Conservation (phyloP, 2,888 invertebrate species). For the Drosophila crucigera region DNA sequence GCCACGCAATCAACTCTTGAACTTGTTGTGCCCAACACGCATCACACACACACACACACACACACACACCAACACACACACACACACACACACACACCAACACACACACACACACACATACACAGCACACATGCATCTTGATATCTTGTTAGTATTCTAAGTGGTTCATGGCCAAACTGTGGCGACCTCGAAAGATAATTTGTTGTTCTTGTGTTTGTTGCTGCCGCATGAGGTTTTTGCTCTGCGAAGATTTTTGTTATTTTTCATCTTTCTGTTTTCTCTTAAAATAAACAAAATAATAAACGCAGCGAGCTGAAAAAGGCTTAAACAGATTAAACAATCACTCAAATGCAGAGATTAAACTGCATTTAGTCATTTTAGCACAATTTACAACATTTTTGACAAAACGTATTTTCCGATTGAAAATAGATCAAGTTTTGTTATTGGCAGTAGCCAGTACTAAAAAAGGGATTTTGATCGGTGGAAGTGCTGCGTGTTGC, state of each 20-base stretch:
- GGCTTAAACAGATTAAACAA: background rate
- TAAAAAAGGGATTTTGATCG: background rate
- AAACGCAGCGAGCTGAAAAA: constrained; percentile 6
- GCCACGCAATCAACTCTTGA: constrained; percentile 16
- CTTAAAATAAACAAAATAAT: constrained; percentile 32
- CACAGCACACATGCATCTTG: background rate
- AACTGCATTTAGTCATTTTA: background rate
- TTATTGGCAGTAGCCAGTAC: background rate
- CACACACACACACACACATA: background rate
- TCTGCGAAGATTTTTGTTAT: constrained; percentile 31
- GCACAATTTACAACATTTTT: background rate
- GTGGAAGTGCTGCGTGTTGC: constrained; percentile 39
- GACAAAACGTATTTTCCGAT: background rate
- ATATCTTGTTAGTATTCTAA: constrained; percentile 16
- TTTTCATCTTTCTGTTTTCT: background rate
- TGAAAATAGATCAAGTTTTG: background rate
- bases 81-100: background rate
- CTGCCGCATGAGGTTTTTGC: constrained; percentile 35
- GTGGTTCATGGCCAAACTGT: constrained; percentile 65
- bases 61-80: background rate
- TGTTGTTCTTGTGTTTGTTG: constrained; percentile 24
- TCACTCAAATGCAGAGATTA: background rate
- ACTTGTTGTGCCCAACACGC: constrained; percentile 17
- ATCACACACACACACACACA: constrained; percentile 7
- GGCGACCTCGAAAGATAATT: constrained; percentile 51